These are phyloP conservation scores for Eonycteris spelaea DNA, from an alignment of 2,113 vertebrate species.

Conservation along the genomic window DNA sequence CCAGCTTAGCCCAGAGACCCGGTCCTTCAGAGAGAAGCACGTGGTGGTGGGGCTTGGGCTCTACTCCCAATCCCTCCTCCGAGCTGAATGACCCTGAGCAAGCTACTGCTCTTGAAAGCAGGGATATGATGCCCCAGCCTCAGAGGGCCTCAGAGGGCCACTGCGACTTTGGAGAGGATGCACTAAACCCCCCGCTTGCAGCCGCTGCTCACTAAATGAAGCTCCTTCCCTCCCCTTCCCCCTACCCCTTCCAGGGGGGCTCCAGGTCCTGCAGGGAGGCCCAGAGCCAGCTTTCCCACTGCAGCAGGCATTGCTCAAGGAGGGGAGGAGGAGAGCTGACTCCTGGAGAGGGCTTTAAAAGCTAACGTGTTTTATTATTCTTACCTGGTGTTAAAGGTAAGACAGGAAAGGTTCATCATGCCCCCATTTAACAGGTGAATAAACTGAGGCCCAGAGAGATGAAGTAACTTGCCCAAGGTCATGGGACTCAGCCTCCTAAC, in stretches of 20 bases:
- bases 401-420: background rate
- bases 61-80: background rate
- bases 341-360: background rate
- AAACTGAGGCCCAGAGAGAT: background rate
- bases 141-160: background rate
- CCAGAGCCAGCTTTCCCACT: background rate
- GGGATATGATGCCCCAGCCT: background rate
- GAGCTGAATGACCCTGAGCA: background rate
- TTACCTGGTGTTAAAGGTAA: background rate
- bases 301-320: background rate
- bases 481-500: background rate
- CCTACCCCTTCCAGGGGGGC: background rate
- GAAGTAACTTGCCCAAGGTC: background rate
- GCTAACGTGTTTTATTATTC: background rate
- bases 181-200: rapidly evolving
- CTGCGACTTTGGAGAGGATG: rapidly evolving
- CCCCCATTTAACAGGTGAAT: background rate
- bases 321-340: background rate
- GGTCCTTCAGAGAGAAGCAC: background rate
- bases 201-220: background rate
- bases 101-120: background rate
- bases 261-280: background rate
- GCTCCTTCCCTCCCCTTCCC: no score
- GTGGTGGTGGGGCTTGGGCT: background rate
- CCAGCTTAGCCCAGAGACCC: background rate